Conservation (phyloP, 2,888 invertebrate genomes). For the Alviniconcha strummeri region DNA sequence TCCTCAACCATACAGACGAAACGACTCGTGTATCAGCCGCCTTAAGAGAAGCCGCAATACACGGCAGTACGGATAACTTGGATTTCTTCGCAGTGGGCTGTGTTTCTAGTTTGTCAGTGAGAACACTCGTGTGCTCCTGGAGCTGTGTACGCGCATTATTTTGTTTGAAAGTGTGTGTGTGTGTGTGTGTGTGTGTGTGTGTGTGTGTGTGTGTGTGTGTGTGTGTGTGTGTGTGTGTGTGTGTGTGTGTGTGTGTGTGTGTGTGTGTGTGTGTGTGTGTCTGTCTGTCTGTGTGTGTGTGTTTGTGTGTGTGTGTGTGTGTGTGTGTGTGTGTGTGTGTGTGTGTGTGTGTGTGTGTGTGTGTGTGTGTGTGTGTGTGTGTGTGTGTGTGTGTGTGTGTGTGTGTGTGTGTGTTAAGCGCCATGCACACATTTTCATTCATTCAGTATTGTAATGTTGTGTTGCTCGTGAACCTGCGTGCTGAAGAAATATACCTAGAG, state of each 20-base stretch:
- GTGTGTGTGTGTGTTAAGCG: background rate
- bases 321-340: constrained; percentile 6
- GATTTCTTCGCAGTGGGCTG: no score
- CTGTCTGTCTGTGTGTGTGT: background rate
- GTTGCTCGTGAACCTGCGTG: no score
- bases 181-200: constrained; percentile 1
- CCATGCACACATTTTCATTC: no score
- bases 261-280: background rate
- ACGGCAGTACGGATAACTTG: no score
- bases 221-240: constrained; percentile 16
- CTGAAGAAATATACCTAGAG: no score
- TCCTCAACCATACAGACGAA: no score
- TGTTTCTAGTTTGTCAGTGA: no score
- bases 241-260: background rate
- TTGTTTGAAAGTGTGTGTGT: background rate
- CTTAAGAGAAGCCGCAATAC: no score
- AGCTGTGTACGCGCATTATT: no score
- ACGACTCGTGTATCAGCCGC: no score
- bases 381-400: constrained; percentile 17
- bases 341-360: background rate
- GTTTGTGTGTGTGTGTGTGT: constrained; percentile 13
- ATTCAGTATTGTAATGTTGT: no score
- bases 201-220: background rate
- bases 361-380: constrained; percentile 2
- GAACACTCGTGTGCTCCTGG: no score